Evolutionary conservation across 1,140 invertebrate genomes (phyloP).

Genomic region (Chrysopa pallens): DNA sequence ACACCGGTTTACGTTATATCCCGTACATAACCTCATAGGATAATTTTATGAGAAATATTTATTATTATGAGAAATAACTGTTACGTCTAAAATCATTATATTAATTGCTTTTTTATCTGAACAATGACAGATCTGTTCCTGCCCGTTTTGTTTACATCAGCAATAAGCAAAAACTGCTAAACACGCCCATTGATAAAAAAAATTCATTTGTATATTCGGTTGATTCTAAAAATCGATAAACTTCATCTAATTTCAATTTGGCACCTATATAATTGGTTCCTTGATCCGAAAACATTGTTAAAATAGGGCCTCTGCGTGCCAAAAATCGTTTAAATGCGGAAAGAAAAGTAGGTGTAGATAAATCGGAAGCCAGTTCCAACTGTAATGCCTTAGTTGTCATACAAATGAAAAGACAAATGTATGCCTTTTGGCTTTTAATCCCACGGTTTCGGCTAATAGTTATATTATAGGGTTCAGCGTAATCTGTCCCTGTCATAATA

Average conservation of each 20-base stretch:
- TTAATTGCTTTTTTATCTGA: too few species aligned
- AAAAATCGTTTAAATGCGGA: conserved; percentile 13
- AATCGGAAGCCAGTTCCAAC: conserved; percentile 13
- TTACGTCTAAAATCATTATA: too few species aligned
- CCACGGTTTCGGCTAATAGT: conserved; percentile 1
- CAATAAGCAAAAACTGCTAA: too few species aligned
- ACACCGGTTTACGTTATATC: too few species aligned
- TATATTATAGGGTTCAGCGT: conserved; percentile 13
- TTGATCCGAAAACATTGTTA: conserved; percentile 13
- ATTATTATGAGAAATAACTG: too few species aligned
- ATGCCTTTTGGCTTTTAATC: conserved; percentile 11
- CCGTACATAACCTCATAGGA: too few species aligned
- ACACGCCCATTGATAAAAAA: too few species aligned
- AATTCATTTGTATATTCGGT: too few species aligned
- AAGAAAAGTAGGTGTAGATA: conserved; percentile 14
- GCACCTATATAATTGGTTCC: conserved; percentile 15
- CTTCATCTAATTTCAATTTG: not conserved
- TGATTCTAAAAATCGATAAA: too few species aligned
- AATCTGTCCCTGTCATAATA: conserved; percentile 13
- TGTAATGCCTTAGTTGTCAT: conserved; percentile 12
- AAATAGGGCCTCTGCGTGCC: conserved; percentile 6
- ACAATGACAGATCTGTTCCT: too few species aligned
- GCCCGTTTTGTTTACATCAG: too few species aligned
- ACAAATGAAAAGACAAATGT: conserved; percentile 9
- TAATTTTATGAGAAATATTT: too few species aligned